phyloP scores from a whole-genome alignment of 2,797 vertebrate genomes.

The Sarcophilus harrisii region DNA sequence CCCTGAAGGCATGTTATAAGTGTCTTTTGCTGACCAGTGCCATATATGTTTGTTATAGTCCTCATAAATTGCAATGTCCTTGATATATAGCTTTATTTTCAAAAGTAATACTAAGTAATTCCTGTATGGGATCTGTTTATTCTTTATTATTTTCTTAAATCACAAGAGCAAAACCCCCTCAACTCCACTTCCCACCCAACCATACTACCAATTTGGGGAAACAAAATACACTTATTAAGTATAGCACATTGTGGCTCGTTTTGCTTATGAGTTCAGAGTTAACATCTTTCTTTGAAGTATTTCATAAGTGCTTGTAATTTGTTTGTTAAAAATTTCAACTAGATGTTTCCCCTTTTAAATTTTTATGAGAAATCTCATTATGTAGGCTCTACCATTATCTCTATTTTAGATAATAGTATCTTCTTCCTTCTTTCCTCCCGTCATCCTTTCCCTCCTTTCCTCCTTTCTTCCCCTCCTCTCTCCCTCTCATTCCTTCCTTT shows the following conservation, averaged over 20 bases:
- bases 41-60: background rate
- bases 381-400: background rate
- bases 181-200: too few relatives aligned
- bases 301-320: background rate
- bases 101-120: background rate
- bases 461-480: background rate
- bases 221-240: background rate
- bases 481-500: background rate
- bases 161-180: background rate
- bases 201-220: background rate
- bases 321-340: background rate
- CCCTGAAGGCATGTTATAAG: background rate
- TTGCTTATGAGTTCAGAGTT: background rate
- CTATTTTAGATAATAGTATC: background rate
- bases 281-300: background rate
- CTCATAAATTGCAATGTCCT: background rate
- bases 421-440: background rate
- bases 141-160: background rate
- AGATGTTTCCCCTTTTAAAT: background rate
- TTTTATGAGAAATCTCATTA: background rate
- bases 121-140: background rate
- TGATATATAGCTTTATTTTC: background rate
- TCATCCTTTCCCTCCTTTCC: background rate
- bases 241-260: background rate
- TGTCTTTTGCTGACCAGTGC: background rate